These are phyloP conservation scores for Leptonema lineaticorne DNA, from an alignment of 1,140 invertebrate species.

Conservation along the genomic window DNA sequence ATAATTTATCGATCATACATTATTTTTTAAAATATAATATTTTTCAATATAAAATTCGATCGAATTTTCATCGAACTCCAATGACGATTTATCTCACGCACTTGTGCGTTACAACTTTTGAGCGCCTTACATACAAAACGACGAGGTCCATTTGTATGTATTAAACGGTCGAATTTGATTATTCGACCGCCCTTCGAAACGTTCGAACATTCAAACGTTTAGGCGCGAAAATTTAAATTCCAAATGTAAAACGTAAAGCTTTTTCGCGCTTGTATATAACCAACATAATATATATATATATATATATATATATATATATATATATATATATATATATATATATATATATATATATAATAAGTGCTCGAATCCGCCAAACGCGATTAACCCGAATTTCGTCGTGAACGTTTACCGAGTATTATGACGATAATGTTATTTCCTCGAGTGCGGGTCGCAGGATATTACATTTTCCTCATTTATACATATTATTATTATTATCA, in stretches of 20 bases:
- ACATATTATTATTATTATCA: too few relatives aligned
- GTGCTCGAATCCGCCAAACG: not conserved
- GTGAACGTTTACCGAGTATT: not conserved
- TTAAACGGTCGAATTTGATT: constrained; percentile 6
- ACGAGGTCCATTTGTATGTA: not conserved
- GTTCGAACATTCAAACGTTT: not conserved
- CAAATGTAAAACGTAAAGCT: constrained; percentile 12
- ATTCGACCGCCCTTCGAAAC: constrained; percentile 7
- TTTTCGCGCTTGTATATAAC: not conserved
- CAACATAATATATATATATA: too few relatives aligned
- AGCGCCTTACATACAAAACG: not conserved
- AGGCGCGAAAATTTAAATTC: constrained; percentile 13
- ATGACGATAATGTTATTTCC: not conserved
- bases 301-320: too few relatives aligned
- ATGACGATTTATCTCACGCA: too few relatives aligned
- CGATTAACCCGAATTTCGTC: constrained; percentile 11
- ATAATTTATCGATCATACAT: too few relatives aligned
- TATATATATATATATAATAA: too few relatives aligned
- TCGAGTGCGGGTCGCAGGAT: not conserved
- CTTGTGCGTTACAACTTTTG: not conserved
- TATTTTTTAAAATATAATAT: too few relatives aligned
- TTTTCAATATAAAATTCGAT: not conserved
- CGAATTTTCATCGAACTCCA: too few relatives aligned
- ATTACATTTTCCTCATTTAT: not conserved
- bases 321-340: too few relatives aligned